Base-by-base conservation (phyloP, 1,140 invertebrate genomes). In the Tyrophagus putrescentiae region DNA sequence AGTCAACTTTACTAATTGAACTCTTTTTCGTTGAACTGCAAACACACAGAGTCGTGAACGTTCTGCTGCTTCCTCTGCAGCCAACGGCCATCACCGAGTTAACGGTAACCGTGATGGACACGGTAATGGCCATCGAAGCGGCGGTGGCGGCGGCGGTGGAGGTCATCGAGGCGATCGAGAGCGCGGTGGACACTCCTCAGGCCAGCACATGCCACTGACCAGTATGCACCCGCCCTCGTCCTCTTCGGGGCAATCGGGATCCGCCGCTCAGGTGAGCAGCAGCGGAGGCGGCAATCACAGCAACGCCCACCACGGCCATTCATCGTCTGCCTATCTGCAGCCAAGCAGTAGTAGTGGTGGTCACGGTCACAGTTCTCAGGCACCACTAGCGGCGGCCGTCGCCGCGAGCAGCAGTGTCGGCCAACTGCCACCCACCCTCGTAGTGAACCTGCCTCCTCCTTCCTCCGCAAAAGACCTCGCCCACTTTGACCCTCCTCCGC, bases 401-500 rank as follows among this genome's bases (percentile, higher is more conserved):
- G 25, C 2, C 52, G 39, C 3, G 7, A 1, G n/a, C 25, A 2
- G 2, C 31, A 1, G 41, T 1, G n/a, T n/a, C n/a, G 25, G 6
- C 41, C 2, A 42, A 31, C 23, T 58, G 41, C 16, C 60, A 28
- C 45, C 29, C 27, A 39, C 58, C 34, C 27, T 59, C 11, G 28
- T 33, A 25, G 27, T 63, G 9, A 36, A 60, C 13, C 16, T 60
- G 21, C 34, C 29, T 13, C 52, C 62, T 31, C 33, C 57, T n/a
- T n/a, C n/a, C 7, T 25, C 41, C 41, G 21, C 34, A 42, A 41
- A 60, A 62, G 41, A 60, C 60, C 33, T 58, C 60, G n/a, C 36
- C 62, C 62, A 44, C 63, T 63, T 64, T 6, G 66, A 68, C 13
- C 68, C 66, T 33, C 69, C 69, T 45, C 70, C 69, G 23, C 69